phyloP scores from a whole-genome alignment of 2,113 vertebrate species.

The Eulacestoma nigropectus region DNA sequence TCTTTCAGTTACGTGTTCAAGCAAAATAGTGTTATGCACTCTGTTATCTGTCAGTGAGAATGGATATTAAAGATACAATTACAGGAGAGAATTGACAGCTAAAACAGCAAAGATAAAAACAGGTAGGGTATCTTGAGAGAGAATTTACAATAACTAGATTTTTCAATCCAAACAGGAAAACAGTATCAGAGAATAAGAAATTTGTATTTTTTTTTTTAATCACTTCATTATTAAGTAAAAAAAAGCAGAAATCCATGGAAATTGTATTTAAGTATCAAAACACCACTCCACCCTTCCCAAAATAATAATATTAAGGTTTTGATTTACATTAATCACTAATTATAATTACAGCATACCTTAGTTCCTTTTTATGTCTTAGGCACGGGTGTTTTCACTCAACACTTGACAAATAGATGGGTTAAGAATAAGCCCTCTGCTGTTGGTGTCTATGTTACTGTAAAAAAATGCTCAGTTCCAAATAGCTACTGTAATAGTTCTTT shows the following conservation, averaged over 20 bases:
- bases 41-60: conserved; percentile 52
- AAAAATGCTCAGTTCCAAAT: conserved; percentile 4
- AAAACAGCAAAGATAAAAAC: conserved; percentile 32
- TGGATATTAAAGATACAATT: conserved; percentile 59
- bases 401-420: neutral
- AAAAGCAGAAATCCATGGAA: neutral
- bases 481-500: neutral
- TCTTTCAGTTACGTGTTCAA: conserved; percentile 64
- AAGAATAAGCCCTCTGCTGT: conserved; percentile 26
- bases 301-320: neutral
- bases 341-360: neutral
- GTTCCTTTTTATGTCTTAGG: neutral
- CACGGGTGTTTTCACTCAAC: conserved; percentile 11
- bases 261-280: neutral
- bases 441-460: neutral
- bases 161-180: neutral
- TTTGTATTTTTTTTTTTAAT: neutral
- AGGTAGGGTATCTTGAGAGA: neutral
- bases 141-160: neutral
- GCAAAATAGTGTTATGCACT: conserved; percentile 61
- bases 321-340: neutral
- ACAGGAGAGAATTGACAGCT: conserved; percentile 24
- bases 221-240: neutral
- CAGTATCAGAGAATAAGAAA: neutral
- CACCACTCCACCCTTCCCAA: neutral